These are phyloP conservation scores for Craterocephalus amniculus DNA, from an alignment of 2,797 vertebrate species.

Conservation along the genomic window DNA sequence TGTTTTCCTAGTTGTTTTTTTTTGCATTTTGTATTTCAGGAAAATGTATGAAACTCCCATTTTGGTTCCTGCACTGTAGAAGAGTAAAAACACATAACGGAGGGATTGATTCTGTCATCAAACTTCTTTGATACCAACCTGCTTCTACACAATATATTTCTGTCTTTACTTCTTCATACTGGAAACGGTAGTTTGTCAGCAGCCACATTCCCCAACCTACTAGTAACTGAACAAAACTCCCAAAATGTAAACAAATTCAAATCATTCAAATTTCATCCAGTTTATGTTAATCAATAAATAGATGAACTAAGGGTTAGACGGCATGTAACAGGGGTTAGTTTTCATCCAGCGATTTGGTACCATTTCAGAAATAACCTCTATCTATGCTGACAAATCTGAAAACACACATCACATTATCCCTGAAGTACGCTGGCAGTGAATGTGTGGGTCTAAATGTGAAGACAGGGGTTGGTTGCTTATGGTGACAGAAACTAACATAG, in stretches of 20 bases:
- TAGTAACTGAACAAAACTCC: not conserved
- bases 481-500: not conserved
- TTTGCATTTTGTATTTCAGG: not conserved
- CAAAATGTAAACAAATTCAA: not conserved
- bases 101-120: not conserved
- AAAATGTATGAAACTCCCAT: not conserved
- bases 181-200: not conserved
- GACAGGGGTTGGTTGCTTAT: not conserved
- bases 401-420: not conserved
- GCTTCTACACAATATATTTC: not conserved
- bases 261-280: no score
- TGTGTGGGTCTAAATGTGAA: not conserved
- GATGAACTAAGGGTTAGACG: not conserved
- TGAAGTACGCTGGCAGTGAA: not conserved
- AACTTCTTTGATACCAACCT: not conserved
- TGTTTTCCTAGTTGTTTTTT: not conserved
- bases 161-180: not conserved
- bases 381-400: not conserved
- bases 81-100: no score
- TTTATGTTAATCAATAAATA: not conserved
- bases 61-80: not conserved
- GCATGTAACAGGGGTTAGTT: not conserved
- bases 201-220: no score
- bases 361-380: no score
- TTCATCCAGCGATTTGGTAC: no score